Conservation (phyloP, 1,140 invertebrate species). For the Penaeus vannamei region DNA sequence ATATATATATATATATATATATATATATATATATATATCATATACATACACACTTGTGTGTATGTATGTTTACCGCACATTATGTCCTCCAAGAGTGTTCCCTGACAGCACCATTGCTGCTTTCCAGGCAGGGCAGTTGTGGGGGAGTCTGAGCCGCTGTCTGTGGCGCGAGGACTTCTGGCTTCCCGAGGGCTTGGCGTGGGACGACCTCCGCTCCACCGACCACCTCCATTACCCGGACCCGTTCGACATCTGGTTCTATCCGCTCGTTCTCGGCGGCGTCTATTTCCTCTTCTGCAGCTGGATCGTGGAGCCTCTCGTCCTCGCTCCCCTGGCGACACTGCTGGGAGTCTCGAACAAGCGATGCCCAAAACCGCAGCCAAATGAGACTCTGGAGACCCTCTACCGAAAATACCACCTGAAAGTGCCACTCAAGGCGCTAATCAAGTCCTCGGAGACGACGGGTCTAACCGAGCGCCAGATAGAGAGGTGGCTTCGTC, state of each 20-base stretch:
- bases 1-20: too few relatives aligned
- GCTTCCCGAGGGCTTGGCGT: slow-evolving; percentile 82
- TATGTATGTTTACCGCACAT: too few relatives aligned
- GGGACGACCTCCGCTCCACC: slow-evolving; percentile 85
- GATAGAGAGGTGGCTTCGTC: slow-evolving; percentile 91
- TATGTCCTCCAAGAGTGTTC: too few relatives aligned
- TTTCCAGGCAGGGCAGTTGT: neutral
- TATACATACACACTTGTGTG: too few relatives aligned
- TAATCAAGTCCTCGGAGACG: slow-evolving; percentile 81
- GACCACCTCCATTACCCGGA: slow-evolving; percentile 84
- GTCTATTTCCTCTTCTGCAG: slow-evolving; percentile 32
- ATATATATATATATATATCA: too few relatives aligned
- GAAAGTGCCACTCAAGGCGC: neutral
- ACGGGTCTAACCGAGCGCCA: slow-evolving; percentile 87
- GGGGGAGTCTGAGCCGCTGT: neutral
- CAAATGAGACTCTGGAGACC: neutral
- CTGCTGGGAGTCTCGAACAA: neutral
- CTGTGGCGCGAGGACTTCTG: slow-evolving; percentile 50
- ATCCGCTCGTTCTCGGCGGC: slow-evolving; percentile 22
- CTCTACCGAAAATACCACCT: neutral
- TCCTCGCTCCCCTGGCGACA: slow-evolving; percentile 37
- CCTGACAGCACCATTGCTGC: too few relatives aligned
- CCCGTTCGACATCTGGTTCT: slow-evolving; percentile 80
- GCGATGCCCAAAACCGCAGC: slow-evolving; percentile 9
- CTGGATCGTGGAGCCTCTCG: slow-evolving; percentile 8